Base-by-base conservation (phyloP, 2,888 invertebrate genomes). In the Cantharis rustica region DNA sequence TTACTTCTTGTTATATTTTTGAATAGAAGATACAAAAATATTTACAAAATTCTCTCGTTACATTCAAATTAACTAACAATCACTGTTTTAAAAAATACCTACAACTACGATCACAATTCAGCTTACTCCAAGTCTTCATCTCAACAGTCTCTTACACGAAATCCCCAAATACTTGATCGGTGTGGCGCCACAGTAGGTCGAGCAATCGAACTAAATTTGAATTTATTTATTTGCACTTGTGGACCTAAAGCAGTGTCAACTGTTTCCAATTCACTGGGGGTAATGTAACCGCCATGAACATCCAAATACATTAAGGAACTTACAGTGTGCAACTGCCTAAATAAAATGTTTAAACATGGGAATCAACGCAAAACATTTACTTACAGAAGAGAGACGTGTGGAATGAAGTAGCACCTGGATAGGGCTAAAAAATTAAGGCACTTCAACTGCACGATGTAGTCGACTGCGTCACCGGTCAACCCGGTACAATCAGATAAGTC, bases 131-230 rank as follows among this genome's bases (percentile, higher is more conserved):
- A 66, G 23, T 66, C 47, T 47, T 47, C 47, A 2, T 47, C 47
- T 47, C 47, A 31, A 17, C 90, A 95, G 90, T 96, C 96, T 86
- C 96, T 90, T 5, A 95, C 95, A 72, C 95, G 89, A 23, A 96
- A 89, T 0, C 95, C 95, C 98, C 98, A 98, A 85, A 98, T 95
- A 20, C 96, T 96, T 0, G 97, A 96, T 82, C 97, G 91, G 79
- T 95, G 90, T 0, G 94, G 91, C 0, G 97, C 97, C 0, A 97
- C 96, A 0, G 98, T 97, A 0, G 98, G 98, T 13, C 96, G 90
- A 0, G 97, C 96, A 13, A 98, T 93, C 0, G 95, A 95, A 84
- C 97, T 97, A 86, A 94, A 95, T 78, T 92, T 91, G 84, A 92
- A 93, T 85, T 93, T 92, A 87, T 95, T 96, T 68, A 95, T 90